Conservation (phyloP, 2,113 vertebrate species). For the Dasyurus viverrinus region DNA sequence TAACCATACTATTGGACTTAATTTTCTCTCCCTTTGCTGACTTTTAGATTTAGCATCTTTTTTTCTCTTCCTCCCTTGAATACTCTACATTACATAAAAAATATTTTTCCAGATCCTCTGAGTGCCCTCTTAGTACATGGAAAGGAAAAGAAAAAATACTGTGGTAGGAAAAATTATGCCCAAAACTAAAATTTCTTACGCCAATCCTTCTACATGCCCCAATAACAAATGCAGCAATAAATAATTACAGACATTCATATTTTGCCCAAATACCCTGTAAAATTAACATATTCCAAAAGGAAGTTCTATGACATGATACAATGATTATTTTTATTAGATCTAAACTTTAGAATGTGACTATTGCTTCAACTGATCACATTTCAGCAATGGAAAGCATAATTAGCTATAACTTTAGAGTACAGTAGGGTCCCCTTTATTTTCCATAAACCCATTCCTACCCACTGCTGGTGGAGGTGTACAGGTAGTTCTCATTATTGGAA, state of each 20-base stretch:
- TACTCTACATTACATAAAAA: constrained; percentile 42
- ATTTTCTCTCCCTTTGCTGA: background rate
- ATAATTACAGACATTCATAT: constrained; percentile 75
- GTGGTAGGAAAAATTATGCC: constrained; percentile 61
- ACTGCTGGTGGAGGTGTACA: background rate
- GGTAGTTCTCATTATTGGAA: constrained; percentile 55
- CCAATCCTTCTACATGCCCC: constrained; percentile 74
- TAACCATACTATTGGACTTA: background rate
- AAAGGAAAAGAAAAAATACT: constrained; percentile 45
- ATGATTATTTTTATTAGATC: fast-evolving
- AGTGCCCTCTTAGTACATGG: constrained; percentile 41
- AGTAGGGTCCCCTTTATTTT: background rate
- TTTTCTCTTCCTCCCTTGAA: background rate
- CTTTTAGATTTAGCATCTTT: background rate
- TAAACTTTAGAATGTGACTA: background rate
- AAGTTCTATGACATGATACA: constrained; percentile 49
- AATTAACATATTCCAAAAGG: constrained; percentile 68
- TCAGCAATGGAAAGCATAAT: background rate
- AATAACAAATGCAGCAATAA: constrained; percentile 69
- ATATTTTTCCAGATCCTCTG: constrained; percentile 50
- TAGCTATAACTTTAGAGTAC: background rate
- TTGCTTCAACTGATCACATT: background rate
- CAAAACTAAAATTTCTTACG: constrained; percentile 73
- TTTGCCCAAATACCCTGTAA: constrained; percentile 47
- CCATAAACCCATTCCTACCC: background rate